Conservation (phyloP, 2,888 invertebrate species). For the Alsophila aescularia region DNA sequence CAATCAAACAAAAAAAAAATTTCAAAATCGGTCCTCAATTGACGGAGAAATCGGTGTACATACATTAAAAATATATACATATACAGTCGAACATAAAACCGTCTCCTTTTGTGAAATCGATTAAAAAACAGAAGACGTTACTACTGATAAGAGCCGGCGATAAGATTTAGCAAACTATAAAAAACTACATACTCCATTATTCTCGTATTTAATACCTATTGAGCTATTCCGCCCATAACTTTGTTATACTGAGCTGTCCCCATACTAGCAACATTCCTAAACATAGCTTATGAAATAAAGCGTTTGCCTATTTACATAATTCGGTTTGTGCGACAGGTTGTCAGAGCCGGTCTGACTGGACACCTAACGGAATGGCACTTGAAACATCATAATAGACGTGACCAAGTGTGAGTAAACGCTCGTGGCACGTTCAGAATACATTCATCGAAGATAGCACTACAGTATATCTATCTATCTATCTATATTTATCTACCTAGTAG, state of each 20-base stretch:
- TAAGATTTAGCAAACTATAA: no score
- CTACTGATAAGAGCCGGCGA: not conserved
- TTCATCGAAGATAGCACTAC: not conserved
- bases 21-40: no score
- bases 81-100: no score
- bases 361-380: constrained; percentile 33
- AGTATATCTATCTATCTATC: no score
- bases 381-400: constrained; percentile 9
- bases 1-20: no score
- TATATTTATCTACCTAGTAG: no score
- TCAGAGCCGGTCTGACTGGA: constrained; percentile 31
- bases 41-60: no score
- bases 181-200: no score
- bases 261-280: constrained; percentile 10
- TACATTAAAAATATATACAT: no score
- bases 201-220: not conserved
- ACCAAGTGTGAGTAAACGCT: constrained; percentile 8
- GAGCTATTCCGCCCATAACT: not conserved
- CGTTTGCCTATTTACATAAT: constrained; percentile 30
- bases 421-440: not conserved
- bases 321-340: constrained; percentile 28
- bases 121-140: no score
- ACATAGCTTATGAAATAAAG: constrained; percentile 14
- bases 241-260: constrained; percentile 2
- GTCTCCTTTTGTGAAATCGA: no score